phyloP scores from a whole-genome alignment of 2,113 vertebrate genomes.

The Rhinopomastus cyanomelas region DNA sequence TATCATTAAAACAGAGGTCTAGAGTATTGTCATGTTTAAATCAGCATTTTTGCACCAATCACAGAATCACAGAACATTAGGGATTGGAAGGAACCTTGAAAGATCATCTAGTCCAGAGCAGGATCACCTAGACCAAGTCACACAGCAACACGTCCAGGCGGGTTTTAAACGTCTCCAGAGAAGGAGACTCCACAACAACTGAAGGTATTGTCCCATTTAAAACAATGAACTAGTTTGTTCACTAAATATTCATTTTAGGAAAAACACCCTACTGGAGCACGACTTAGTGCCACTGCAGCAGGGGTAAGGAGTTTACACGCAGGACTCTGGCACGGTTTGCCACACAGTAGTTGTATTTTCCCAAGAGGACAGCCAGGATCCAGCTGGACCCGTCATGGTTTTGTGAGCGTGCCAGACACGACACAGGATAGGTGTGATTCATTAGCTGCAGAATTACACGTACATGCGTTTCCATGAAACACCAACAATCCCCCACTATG shows the following conservation, averaged over 20 bases:
- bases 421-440: constrained; percentile 47
- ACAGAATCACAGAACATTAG: too few species aligned
- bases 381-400: constrained; percentile 47
- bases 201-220: background rate
- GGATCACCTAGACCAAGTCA: too few species aligned
- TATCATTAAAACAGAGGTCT: background rate
- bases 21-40: background rate
- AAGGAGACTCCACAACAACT: too few species aligned
- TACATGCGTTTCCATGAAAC: constrained; percentile 15
- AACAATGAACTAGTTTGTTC: background rate
- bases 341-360: constrained; percentile 61
- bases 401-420: constrained; percentile 39
- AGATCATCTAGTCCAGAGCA: too few species aligned
- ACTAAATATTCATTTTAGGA: background rate
- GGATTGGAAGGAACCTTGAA: too few species aligned
- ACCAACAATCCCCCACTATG: background rate
- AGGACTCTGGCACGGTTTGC: constrained; percentile 48
- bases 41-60: background rate
- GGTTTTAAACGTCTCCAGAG: too few species aligned
- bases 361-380: constrained; percentile 58
- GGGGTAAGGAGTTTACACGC: background rate
- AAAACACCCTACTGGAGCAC: background rate
- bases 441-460: constrained; percentile 34
- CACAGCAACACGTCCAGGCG: too few species aligned
- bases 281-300: background rate